Conservation (phyloP, 2,888 invertebrate genomes). For the Leptinotarsa rubiginosa region DNA sequence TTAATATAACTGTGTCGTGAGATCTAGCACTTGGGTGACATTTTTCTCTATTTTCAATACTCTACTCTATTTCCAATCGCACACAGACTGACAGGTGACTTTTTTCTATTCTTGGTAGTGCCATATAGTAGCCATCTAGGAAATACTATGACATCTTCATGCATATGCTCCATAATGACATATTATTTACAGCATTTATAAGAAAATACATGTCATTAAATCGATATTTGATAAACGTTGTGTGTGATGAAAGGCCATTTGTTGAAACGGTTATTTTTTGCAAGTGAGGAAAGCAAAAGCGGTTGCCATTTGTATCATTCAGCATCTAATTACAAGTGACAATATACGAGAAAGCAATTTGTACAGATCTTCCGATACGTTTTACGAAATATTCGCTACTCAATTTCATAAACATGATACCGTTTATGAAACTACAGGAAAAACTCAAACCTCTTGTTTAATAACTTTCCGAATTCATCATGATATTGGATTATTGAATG, state of each 20-base stretch:
- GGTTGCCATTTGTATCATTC: constrained; percentile 16
- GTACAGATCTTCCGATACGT: constrained; percentile 5
- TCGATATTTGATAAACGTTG: background rate
- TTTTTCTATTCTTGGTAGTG: too few relatives aligned
- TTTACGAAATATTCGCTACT: background rate
- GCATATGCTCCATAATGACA: background rate
- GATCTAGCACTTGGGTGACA: too few relatives aligned
- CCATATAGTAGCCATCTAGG: background rate
- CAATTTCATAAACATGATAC: background rate
- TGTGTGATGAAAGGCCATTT: constrained; percentile 15
- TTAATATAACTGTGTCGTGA: too few relatives aligned
- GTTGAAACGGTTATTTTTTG: constrained; percentile 1
- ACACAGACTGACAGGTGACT: too few relatives aligned
- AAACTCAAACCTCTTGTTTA: constrained; percentile 6
- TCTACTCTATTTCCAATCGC: too few relatives aligned
- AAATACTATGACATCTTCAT: background rate
- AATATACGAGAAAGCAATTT: constrained; percentile 5
- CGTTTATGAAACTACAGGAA: constrained; percentile 10
- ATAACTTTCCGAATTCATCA: background rate
- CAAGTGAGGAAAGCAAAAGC: constrained; percentile 24
- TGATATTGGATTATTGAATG: background rate
- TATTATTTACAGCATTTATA: background rate
- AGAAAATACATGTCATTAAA: background rate
- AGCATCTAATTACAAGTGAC: constrained; percentile 25
- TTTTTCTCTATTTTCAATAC: too few relatives aligned